phyloP scores from a whole-genome alignment of 2,797 vertebrate species.

The Chaetophractus vellerosus region DNA sequence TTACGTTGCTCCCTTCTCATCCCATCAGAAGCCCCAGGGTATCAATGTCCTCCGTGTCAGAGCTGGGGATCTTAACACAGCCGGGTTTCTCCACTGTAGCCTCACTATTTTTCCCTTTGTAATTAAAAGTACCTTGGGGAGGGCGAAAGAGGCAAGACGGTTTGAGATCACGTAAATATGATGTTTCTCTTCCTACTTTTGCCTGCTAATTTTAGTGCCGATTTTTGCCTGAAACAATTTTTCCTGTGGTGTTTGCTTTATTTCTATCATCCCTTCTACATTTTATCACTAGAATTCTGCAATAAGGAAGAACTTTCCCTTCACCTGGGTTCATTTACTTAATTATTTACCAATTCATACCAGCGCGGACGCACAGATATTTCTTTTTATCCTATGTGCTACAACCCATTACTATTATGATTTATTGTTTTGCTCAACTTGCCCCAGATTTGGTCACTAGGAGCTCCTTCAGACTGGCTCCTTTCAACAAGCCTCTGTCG shows the following conservation, averaged over 20 bases:
- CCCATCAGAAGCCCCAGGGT: not conserved
- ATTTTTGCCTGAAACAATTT: not conserved
- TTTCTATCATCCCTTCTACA: not conserved
- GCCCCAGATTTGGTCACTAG: not conserved
- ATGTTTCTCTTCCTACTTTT: not conserved
- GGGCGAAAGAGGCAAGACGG: not conserved
- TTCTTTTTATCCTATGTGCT: not conserved
- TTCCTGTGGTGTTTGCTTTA: not conserved
- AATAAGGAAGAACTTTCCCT: not conserved
- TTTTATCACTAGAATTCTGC: not conserved
- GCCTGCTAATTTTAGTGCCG: not conserved
- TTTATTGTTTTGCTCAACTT: not conserved
- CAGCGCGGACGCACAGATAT: not conserved
- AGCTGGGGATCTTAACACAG: not conserved
- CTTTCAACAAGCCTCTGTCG: not conserved
- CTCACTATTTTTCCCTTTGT: not conserved
- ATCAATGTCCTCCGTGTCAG: accelerated
- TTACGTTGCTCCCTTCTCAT: not conserved
- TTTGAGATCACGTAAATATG: not conserved
- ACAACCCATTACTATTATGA: not conserved
- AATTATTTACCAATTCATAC: not conserved
- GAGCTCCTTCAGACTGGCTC: not conserved
- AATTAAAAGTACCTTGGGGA: no score
- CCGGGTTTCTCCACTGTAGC: not conserved
- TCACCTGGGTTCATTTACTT: not conserved